These are phyloP conservation scores for Chironomus riparius DNA, from an alignment of 2,888 invertebrate species.

Conservation along the genomic window DNA sequence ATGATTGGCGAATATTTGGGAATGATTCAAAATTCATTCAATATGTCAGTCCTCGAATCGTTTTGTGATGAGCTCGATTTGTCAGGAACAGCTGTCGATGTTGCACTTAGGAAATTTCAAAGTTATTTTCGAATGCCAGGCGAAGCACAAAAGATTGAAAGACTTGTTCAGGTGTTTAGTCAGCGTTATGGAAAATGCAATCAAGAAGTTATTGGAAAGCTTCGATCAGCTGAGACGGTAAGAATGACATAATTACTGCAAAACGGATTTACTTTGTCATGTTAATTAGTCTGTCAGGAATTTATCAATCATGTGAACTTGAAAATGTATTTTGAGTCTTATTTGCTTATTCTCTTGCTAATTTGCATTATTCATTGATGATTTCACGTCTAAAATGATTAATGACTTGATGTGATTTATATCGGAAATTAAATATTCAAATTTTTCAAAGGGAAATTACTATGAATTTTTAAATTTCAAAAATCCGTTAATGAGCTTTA, in stretches of 20 bases:
- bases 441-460: no score
- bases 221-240: slow-evolving; percentile 77
- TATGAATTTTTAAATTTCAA: background rate
- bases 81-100: slow-evolving; percentile 93
- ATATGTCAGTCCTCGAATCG: slow-evolving; percentile 92
- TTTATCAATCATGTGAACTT: no score
- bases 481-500: slow-evolving; percentile 2
- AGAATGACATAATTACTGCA: no score
- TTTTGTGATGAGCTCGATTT: slow-evolving; percentile 88
- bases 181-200: slow-evolving; percentile 91
- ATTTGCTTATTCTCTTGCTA: no score
- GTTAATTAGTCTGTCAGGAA: no score
- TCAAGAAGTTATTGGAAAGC: slow-evolving; percentile 75
- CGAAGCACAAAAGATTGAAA: slow-evolving; percentile 95
- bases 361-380: no score
- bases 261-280: no score
- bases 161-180: slow-evolving; percentile 91
- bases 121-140: slow-evolving; percentile 96
- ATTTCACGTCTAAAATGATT: no score
- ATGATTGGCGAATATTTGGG: slow-evolving; percentile 99
- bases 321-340: no score
- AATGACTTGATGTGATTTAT: no score
- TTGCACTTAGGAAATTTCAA: slow-evolving; percentile 91
- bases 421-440: no score
- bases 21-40: slow-evolving; percentile 89